These are phyloP conservation scores for Dissostichus mawsoni DNA, from an alignment of 2,113 vertebrate genomes.

Conservation along the genomic window DNA sequence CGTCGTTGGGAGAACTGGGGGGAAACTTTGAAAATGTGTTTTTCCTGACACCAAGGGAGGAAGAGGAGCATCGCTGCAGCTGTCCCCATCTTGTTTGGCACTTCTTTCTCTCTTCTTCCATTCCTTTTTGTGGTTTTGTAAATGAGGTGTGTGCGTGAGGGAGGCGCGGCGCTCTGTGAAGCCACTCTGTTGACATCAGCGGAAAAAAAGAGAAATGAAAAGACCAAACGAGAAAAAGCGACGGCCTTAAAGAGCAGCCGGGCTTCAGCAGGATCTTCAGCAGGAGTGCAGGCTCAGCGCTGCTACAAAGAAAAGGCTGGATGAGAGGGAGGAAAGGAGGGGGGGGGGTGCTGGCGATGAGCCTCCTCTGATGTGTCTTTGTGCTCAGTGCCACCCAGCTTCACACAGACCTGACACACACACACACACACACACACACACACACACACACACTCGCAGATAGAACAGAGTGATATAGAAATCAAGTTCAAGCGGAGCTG, in stretches of 20 bases:
- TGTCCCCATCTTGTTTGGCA: slow-evolving; percentile 76
- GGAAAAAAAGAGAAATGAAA: slow-evolving; percentile 63
- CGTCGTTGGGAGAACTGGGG: slow-evolving; percentile 55
- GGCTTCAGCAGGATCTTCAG: slow-evolving; percentile 64
- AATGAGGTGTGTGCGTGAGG: slow-evolving; percentile 77
- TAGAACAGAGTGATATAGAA: slow-evolving; percentile 37
- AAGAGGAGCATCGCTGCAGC: slow-evolving; percentile 53
- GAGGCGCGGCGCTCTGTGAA: slow-evolving; percentile 77
- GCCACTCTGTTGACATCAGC: slow-evolving; percentile 85
- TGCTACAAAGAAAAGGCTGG: slow-evolving; percentile 77
- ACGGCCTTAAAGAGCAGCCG: slow-evolving; percentile 77
- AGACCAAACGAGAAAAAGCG: slow-evolving; percentile 62
- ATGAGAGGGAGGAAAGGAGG: slow-evolving; percentile 45
- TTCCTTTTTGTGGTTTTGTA: slow-evolving; percentile 79
- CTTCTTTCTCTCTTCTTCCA: slow-evolving; percentile 44
- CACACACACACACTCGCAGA: slow-evolving; percentile 20
- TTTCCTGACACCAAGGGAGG: slow-evolving; percentile 61
- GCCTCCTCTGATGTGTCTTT: slow-evolving; percentile 76
- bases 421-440: slow-evolving; percentile 23
- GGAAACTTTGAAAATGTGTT: slow-evolving; percentile 77
- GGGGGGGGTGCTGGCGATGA: slow-evolving; percentile 47
- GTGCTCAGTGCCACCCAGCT: slow-evolving; percentile 67
- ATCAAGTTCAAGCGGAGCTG: slow-evolving; percentile 46
- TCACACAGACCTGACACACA: slow-evolving; percentile 22
- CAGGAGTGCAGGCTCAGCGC: slow-evolving; percentile 81